Base-by-base conservation (phyloP, 2,797 vertebrate species). In the Acipenser ruthenus region DNA sequence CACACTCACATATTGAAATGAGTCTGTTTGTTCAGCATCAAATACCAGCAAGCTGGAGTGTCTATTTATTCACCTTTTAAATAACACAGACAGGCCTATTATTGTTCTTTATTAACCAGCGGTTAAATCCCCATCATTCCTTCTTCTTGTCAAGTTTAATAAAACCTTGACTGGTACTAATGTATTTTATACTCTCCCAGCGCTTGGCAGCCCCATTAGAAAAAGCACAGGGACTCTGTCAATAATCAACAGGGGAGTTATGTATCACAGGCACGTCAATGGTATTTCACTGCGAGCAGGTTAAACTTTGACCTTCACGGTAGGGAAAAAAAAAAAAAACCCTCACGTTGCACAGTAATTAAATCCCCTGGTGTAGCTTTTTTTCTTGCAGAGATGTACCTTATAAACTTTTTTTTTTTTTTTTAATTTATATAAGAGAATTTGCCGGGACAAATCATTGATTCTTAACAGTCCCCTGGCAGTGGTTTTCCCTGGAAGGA, bases 391-490 rank as follows among this genome's bases (percentile, higher is more conserved):
- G 11, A 50, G 66, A 65, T 50, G 23, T 48, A 63, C 51, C 61
- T 59, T 52, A 67, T 52, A 53, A 12, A 18, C 12, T 53, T 53
- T 49, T 53, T 53, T 53, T 58, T 18, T 62, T 62, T 66, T 75
- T 81, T 86, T 89, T 87, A 89, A 89, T 89, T 80, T 75, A 77
- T 75, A 74, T 79, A 86, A 89, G 88, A 88, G 89, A 90, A 87
- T 84, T 68, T 83, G 85, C 86, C 81, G 83, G 86, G 86, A 88
- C 87, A 86, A 84, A 86, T 79, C 76, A 78, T 79, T 80, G 87
- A 82, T 84, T 69, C 67, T 60, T 10, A 65, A 83, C 70, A 83
- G 84, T 74, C 78, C 66, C 70, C 70, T 70, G 68, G 71, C 79
- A 76, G 70, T 79, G 69, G 68, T 65, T 76, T 73, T 72, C 73